Evolutionary conservation across 2,888 invertebrate genomes (phyloP).

Genomic region (Odontothrips loti): DNA sequence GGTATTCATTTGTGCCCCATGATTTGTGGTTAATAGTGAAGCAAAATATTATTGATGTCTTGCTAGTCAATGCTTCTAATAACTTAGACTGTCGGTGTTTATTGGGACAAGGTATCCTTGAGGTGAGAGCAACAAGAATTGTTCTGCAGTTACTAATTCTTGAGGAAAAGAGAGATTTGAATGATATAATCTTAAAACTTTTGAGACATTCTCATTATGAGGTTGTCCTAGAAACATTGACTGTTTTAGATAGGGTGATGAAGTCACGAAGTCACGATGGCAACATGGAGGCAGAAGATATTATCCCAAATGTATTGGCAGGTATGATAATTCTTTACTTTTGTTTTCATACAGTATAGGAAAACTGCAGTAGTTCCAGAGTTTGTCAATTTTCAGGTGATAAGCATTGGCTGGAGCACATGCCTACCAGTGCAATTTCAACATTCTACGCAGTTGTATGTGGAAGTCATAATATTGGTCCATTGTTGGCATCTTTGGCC

Average conservation of each 20-base stretch:
- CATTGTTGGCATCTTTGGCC: not conserved
- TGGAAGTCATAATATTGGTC: not conserved
- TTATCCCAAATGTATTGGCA: not conserved
- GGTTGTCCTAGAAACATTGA: not conserved
- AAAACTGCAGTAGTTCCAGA: not conserved
- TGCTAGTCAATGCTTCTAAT: not conserved
- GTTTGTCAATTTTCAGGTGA: not conserved
- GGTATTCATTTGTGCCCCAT: not conserved
- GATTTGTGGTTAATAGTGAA: not conserved
- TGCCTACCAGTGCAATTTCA: not conserved
- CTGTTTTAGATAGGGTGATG: not conserved
- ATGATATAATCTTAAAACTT: constrained; percentile 37
- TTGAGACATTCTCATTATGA: constrained; percentile 36
- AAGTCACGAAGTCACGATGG: not conserved
- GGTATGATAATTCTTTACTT: not conserved
- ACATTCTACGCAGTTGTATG: not conserved
- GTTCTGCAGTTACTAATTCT: not conserved
- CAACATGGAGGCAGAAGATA: not conserved
- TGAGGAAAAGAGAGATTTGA: constrained; percentile 33
- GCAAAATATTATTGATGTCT: not conserved
- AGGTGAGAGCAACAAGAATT: constrained; percentile 8
- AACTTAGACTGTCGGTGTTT: not conserved
- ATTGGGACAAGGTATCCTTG: not conserved
- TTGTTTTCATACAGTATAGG: not conserved
- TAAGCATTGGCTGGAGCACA: not conserved